Base-by-base conservation (phyloP, 2,888 invertebrate species). In the Nephrotoma flavescens region DNA sequence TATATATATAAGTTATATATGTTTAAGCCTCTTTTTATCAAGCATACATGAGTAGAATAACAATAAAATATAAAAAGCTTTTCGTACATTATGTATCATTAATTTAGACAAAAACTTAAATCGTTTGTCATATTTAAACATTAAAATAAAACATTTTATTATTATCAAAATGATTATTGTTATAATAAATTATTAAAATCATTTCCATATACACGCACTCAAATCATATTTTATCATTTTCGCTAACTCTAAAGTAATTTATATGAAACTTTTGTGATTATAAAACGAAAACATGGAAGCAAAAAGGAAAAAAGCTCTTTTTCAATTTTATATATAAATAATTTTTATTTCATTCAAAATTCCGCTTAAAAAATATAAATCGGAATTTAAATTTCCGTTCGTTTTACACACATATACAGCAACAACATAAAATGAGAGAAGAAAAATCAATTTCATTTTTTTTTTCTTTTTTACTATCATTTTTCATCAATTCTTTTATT, bases 351-450 rank as follows among this genome's bases (percentile, higher is more conserved):
- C 71, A 71, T 71, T 71, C 71, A 71, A 71, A 71, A 71, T 71
- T 31, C 31, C 31, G 71, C 71, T 71, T 71, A 71, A 71, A 71
- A 71, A 52, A 71, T 44, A 71, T 31, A 84, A 84, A 84, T 41
- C 84, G 84, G 84, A 84, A 84, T 84, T 84, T 84, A 84, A 84
- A 84, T 84, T 84, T 84, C 84, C 84, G 84, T 84, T 71, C 71
- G 31, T 71, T 71, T 71, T 71, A 71, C 71, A 31, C 31, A 71
- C 31, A 9, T n/a, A 2, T 31, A 71, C 31, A 52, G 6, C 52
- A 19, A 52, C 5, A 71, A 71, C 2, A 71, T 2, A 71, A 52
- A 71, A 71, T 71, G 9, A 42, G 6, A 41, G 42, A 84, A 42
- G 41, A 42, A 84, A 84, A 84, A 84, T 84, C 84, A 84, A 84